Percentiles rank a stretch among this genome's conserved stretches.
These are phyloP conservation scores for Sympetrum striolatum DNA, from an alignment of 2,888 invertebrate genomes.

Conservation along the genomic window DNA sequence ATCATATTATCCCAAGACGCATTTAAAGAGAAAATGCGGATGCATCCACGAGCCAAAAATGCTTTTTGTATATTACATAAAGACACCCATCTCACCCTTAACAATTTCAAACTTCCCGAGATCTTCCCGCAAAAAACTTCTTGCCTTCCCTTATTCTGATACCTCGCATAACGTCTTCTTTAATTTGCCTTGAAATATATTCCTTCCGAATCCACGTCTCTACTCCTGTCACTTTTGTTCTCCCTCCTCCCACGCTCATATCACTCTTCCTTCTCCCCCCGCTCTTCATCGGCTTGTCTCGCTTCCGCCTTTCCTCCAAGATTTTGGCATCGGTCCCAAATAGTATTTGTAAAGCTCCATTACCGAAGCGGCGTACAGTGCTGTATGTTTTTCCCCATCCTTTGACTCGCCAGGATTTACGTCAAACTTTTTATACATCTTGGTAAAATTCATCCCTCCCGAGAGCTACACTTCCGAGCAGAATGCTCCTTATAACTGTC, in stretches of 20 bases:
- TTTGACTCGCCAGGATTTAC: conserved; percentile 9
- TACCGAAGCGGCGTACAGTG: not conserved
- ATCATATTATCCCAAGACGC: no score
- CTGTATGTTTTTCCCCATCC: not conserved
- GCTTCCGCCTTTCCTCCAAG: not conserved
- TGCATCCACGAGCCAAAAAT: no score
- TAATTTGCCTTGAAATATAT: not conserved
- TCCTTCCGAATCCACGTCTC: not conserved
- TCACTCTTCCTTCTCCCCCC: not conserved
- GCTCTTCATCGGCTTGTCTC: not conserved
- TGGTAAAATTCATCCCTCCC: not conserved
- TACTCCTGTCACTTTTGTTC: not conserved
- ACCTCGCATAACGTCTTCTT: not conserved
- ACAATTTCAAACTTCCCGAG: no score
- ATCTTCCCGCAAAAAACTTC: no score
- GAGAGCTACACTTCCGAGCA: not conserved
- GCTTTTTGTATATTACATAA: no score
- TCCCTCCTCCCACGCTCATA: not conserved
- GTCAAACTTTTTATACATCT: conserved; percentile 9
- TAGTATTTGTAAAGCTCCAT: conserved; percentile 14
- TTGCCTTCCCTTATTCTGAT: no score
- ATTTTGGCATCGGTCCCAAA: not conserved
- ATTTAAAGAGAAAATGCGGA: no score
- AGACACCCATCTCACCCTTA: no score
- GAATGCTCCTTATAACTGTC: not conserved